Evolutionary conservation across 2,797 vertebrate genomes (phyloP).

Genomic region (Eptatretus atami): DNA sequence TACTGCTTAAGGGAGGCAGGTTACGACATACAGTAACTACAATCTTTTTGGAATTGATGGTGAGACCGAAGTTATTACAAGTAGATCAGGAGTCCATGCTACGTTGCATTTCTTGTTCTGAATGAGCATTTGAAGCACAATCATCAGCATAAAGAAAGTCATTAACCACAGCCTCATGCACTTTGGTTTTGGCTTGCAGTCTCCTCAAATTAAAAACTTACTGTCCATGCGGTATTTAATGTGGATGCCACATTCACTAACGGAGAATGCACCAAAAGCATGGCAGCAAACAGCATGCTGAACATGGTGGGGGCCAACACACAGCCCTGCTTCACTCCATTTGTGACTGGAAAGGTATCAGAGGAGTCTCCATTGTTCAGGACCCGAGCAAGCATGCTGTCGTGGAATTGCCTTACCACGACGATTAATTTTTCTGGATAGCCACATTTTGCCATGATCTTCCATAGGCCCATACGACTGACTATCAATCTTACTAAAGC

Average conservation of each 20-base stretch:
- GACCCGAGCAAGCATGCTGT: neutral
- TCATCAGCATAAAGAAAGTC: neutral
- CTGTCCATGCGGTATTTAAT: neutral
- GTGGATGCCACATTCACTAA: neutral
- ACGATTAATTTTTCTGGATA: neutral
- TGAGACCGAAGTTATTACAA: neutral
- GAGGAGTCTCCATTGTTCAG: neutral
- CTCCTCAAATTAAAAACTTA: neutral
- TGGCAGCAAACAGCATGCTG: neutral
- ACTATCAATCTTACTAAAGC: neutral
- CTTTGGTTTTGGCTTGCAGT: constrained; percentile 1
- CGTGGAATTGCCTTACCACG: neutral
- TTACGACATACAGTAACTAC: neutral
- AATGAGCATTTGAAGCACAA: neutral
- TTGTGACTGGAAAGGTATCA: constrained; percentile 1
- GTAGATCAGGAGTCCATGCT: neutral
- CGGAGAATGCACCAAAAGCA: neutral
- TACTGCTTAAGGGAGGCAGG: neutral
- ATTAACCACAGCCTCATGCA: neutral
- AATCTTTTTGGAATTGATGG: neutral
- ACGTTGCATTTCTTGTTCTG: neutral
- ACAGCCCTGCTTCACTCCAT: constrained; percentile 1
- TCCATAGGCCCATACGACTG: neutral
- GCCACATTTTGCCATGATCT: neutral
- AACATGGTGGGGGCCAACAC: neutral